Percentiles rank a stretch among this genome's conserved stretches.
These are phyloP conservation scores for Addax nasomaculatus DNA, from an alignment of 2,113 vertebrate species.

Conservation along the genomic window DNA sequence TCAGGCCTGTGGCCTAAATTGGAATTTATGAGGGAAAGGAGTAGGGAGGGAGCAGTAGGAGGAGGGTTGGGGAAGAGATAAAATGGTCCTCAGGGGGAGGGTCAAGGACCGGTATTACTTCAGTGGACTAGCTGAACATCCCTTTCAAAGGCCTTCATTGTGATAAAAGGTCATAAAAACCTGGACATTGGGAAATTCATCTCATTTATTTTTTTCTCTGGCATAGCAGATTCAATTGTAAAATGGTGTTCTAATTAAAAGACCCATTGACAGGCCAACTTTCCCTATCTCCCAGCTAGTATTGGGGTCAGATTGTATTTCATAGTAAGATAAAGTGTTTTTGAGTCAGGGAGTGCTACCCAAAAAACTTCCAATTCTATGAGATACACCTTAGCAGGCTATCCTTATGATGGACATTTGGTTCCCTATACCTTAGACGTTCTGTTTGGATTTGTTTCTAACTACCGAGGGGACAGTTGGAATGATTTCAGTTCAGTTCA, in stretches of 20 bases:
- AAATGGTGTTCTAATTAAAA: not conserved
- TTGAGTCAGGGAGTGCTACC: not conserved
- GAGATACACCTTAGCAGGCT: not conserved
- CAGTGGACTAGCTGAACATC: not conserved
- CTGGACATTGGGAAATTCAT: not conserved
- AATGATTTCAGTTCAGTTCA: not conserved
- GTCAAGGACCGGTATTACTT: not conserved
- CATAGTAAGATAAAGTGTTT: not conserved
- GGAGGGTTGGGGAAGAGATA: not conserved
- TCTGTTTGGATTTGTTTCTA: not conserved
- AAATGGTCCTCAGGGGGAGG: not conserved
- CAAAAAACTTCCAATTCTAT: not conserved
- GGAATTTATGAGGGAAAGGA: not conserved
- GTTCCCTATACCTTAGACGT: not conserved
- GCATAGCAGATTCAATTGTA: not conserved
- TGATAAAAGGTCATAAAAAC: not conserved
- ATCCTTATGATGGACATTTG: not conserved
- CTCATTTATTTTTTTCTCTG: not conserved
- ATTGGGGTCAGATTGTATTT: not conserved
- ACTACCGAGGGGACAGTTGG: accelerated
- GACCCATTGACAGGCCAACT: not conserved
- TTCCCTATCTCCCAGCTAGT: not conserved
- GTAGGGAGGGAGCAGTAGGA: not conserved
- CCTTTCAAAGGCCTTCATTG: not conserved
- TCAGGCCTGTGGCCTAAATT: not conserved